phyloP scores from a whole-genome alignment of 2,888 invertebrate species.

The Himalopsyche anomala region DNA sequence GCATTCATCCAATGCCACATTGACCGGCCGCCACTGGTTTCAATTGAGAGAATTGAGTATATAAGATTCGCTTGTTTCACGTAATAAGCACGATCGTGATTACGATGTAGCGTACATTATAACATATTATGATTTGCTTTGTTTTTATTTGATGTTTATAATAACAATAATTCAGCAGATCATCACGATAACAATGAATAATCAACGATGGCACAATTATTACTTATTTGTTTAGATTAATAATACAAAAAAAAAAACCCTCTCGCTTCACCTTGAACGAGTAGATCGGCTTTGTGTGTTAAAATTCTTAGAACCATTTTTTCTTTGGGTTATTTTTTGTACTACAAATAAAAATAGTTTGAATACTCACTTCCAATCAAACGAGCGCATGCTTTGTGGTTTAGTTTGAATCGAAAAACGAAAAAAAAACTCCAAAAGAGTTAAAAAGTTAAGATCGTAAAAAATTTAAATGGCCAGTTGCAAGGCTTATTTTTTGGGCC shows the following conservation, averaged over 20 bases:
- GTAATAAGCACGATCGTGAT: too few species aligned
- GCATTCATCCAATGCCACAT: too few species aligned
- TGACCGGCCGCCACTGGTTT: too few species aligned
- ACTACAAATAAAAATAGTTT: background rate
- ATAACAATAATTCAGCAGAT: background rate
- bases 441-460: background rate
- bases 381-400: slow-evolving; percentile 17
- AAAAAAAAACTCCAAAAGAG: background rate
- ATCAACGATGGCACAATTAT: background rate
- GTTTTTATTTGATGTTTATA: too few species aligned
- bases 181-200: background rate
- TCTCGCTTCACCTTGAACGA: background rate
- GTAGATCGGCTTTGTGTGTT: slow-evolving; percentile 9
- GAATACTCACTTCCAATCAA: background rate
- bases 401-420: slow-evolving; percentile 9
- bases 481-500: slow-evolving; percentile 1
- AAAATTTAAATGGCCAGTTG: background rate
- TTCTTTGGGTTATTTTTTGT: background rate
- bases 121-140: too few species aligned
- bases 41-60: too few species aligned
- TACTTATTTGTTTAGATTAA: background rate
- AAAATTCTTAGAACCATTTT: background rate
- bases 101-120: too few species aligned
- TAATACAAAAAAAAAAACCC: background rate
- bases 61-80: too few species aligned